Percentiles rank a stretch among this genome's conserved stretches.
These are phyloP conservation scores for Pholis gunnellus DNA, from an alignment of 2,113 vertebrate genomes.

Conservation along the genomic window DNA sequence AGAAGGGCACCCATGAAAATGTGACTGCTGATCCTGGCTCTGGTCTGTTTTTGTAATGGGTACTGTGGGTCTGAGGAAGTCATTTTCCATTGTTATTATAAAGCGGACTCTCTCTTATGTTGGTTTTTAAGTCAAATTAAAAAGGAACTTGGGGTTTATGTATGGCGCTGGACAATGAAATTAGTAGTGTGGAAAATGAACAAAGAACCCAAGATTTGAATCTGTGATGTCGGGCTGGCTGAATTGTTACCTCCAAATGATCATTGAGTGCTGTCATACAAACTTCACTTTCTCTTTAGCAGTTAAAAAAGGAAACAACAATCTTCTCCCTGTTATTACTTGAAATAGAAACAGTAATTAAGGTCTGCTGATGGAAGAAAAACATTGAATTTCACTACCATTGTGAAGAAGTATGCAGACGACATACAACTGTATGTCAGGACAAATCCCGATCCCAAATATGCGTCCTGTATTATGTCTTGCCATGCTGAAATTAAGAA, in stretches of 20 bases:
- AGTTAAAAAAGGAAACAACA: neutral
- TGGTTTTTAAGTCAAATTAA: slow-evolving; percentile 32
- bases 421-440: neutral
- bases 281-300: slow-evolving; percentile 3
- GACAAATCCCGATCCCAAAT: neutral
- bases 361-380: neutral
- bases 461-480: neutral
- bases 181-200: slow-evolving; percentile 40
- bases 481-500: neutral
- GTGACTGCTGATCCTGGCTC: slow-evolving; percentile 38
- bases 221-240: slow-evolving; percentile 8
- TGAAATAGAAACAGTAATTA: neutral
- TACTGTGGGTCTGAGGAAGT: slow-evolving; percentile 60
- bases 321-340: neutral
- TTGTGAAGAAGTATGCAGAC: slow-evolving; percentile 10
- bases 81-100: slow-evolving; percentile 60
- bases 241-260: slow-evolving; percentile 6
- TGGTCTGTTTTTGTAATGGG: slow-evolving; percentile 58
- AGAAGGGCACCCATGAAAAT: slow-evolving; percentile 64
- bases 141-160: slow-evolving; percentile 34
- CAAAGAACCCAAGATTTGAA: slow-evolving; percentile 1
- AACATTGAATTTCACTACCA: neutral
- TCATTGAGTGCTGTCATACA: neutral
- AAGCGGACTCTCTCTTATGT: slow-evolving; percentile 37
- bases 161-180: slow-evolving; percentile 25